Evolutionary conservation across 2,888 invertebrate species (phyloP), one percentile per base, ranked within the genome.

Genomic region (Lamproptera curius): DNA sequence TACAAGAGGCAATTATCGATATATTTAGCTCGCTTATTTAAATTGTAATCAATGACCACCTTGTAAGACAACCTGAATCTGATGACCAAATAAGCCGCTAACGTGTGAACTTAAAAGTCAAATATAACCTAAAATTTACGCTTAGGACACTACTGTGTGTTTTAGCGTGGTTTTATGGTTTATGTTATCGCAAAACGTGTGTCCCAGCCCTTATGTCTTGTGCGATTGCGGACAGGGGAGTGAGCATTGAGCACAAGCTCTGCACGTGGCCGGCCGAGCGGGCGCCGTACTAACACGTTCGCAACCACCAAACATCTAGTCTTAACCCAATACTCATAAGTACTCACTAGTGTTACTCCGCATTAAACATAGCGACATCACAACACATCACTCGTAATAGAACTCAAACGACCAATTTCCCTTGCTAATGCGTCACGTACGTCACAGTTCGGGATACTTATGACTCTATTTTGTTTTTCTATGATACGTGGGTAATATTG

Each of bases 371-470:
- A 61, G 65, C 68, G 60, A 64, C 65, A 63, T 20, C 20, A 20
- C 20, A 5, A 20, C 53, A 60, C 42, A 40, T 55, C 51, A 46
- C 46, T 48, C 46, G 45, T 44, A 53, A 50, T 50, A 57, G 53
- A 54, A 61, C 61, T 57, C 58, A 59, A 62, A 62, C 62, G 72
- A 73, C 72, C 72, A 73, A 73, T 52, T 68, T 67, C 31, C 62
- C 61, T 62, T 65, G 65, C 59, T 42, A 53, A 53, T 58, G 61
- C 60, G 51, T 42, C 51, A 50, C 57, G 52, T 52, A 43, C 46
- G 20, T 31, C 13, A 31, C 31, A n/a, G 31, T 31, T n/a, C n/a
- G n/a, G 31, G 31, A 31, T n/a, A 31, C 31, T 31, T 31, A 31
- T 31, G 31, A 31, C 13, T 31, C 13, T 9, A 11, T 31, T 31